A percentile compares a stretch with the other conserved stretches of the same genome.
phyloP scores from a whole-genome alignment of 2,888 invertebrate genomes.

The Ephialtes manifestator region DNA sequence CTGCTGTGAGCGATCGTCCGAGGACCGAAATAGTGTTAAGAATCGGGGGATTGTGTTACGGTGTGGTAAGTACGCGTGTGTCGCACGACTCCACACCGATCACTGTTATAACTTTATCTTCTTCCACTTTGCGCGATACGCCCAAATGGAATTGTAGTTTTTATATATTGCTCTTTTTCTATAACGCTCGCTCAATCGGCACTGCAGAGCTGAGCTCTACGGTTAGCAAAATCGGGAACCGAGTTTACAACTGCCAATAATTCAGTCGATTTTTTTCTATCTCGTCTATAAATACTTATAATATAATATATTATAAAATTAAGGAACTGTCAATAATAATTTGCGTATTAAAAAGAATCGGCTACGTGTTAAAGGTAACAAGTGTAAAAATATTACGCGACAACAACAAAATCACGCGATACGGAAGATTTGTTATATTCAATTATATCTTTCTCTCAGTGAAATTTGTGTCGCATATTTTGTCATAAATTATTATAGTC shows the following conservation, averaged over 20 bases:
- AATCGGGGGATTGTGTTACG: conserved; percentile 64
- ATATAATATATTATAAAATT: background rate
- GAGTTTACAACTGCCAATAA: conserved; percentile 4
- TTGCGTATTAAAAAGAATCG: too few relatives aligned
- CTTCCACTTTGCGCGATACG: conserved; percentile 4
- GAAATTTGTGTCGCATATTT: too few relatives aligned
- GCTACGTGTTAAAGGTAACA: background rate
- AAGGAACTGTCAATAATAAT: too few relatives aligned
- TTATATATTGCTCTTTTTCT: conserved; percentile 2
- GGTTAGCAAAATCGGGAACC: background rate
- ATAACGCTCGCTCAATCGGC: background rate
- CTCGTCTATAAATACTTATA: background rate
- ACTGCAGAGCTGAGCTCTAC: conserved; percentile 9
- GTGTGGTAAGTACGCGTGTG: conserved; percentile 14
- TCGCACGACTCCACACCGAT: conserved; percentile 31
- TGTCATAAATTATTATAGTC: too few relatives aligned
- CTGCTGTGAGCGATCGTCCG: conserved; percentile 44
- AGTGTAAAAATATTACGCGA: background rate
- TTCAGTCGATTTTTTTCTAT: background rate
- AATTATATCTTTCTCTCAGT: too few relatives aligned
- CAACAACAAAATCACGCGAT: too few relatives aligned
- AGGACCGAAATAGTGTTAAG: conserved; percentile 65
- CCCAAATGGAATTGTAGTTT: conserved; percentile 18
- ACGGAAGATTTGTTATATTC: too few relatives aligned
- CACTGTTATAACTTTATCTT: conserved; percentile 32